Conservation (phyloP, 2,888 invertebrate species). For the Pimpla rufipes region DNA sequence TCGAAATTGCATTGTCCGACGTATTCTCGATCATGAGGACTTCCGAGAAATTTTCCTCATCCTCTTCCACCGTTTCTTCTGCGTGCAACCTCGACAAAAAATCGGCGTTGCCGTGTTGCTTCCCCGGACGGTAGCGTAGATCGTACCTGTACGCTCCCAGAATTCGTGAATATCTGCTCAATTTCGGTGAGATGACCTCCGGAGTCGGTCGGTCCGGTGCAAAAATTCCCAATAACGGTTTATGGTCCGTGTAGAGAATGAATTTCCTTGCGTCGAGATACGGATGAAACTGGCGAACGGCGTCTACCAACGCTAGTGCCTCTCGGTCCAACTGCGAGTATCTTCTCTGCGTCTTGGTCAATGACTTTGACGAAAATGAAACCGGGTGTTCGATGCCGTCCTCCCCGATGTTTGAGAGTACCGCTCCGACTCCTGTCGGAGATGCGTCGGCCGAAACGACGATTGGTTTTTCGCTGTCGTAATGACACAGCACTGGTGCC, state of each 20-base stretch:
- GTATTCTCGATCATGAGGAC: slow-evolving; percentile 44
- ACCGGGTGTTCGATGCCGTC: slow-evolving; percentile 66
- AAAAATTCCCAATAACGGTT: slow-evolving; percentile 74
- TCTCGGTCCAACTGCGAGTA: slow-evolving; percentile 74
- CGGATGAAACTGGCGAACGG: slow-evolving; percentile 66
- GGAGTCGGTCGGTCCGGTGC: slow-evolving; percentile 46
- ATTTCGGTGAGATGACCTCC: slow-evolving; percentile 39
- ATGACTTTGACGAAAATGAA: slow-evolving; percentile 65
- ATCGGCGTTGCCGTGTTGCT: slow-evolving; percentile 47
- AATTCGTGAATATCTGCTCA: slow-evolving; percentile 53
- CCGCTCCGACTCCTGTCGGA: slow-evolving; percentile 77
- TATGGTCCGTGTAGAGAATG: slow-evolving; percentile 80
- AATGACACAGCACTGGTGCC: slow-evolving; percentile 66
- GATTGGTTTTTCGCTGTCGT: slow-evolving; percentile 69
- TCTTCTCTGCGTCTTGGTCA: slow-evolving; percentile 66
- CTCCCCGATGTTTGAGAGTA: slow-evolving; percentile 68
- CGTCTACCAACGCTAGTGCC: slow-evolving; percentile 70
- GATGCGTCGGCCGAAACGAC: slow-evolving; percentile 82
- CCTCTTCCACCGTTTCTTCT: slow-evolving; percentile 9
- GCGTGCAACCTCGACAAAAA: slow-evolving; percentile 43
- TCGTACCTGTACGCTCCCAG: slow-evolving; percentile 55
- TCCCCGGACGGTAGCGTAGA: slow-evolving; percentile 40
- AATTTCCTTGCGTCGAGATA: slow-evolving; percentile 72
- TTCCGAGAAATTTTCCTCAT: slow-evolving; percentile 31
- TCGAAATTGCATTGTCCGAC: slow-evolving; percentile 13